Evolutionary conservation across 1,140 invertebrate species (phyloP).

Genomic region (Tetramorium parvispinum): DNA sequence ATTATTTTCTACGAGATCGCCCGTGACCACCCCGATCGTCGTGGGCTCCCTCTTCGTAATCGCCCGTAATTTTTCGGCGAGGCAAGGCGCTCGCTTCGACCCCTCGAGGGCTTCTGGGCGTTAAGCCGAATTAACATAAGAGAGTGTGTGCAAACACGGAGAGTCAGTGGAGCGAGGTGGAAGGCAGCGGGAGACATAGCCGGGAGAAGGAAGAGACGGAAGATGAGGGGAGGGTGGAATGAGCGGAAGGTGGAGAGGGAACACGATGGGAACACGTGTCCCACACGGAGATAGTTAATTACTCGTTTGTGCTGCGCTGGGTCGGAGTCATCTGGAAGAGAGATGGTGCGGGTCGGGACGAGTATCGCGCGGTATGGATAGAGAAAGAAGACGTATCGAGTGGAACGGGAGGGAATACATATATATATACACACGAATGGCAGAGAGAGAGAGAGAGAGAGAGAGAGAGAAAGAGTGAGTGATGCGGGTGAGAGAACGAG

Average conservation of each 20-base stretch:
- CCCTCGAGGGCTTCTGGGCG: conserved; percentile 78
- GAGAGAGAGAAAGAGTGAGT: not conserved
- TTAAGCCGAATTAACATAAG: conserved; percentile 86
- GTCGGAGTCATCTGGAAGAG: conserved; percentile 58
- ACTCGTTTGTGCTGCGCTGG: conserved; percentile 83
- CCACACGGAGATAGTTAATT: conserved; percentile 84
- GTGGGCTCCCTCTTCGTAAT: conserved; percentile 63
- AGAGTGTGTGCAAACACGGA: conserved; percentile 84
- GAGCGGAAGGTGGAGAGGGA: conserved; percentile 34
- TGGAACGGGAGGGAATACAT: conserved; percentile 25
- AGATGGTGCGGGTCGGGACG: conserved; percentile 15
- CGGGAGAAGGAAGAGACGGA: not conserved
- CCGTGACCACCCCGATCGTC: conserved; percentile 68
- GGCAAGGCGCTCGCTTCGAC: conserved; percentile 61
- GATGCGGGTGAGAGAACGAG: conserved; percentile 65
- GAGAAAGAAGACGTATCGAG: conserved; percentile 48
- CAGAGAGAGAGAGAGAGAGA: not conserved
- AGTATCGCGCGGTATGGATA: conserved; percentile 35
- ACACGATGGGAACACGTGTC: conserved; percentile 82
- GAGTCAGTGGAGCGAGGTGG: conserved; percentile 57
- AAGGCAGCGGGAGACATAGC: conserved; percentile 9
- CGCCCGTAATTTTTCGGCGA: conserved; percentile 80
- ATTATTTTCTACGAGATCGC: conserved; percentile 75
- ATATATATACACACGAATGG: not conserved
- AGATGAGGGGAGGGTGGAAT: conserved; percentile 27